Evolutionary conservation across 2,797 vertebrate species (phyloP).

Genomic region (Danionella dracula): DNA sequence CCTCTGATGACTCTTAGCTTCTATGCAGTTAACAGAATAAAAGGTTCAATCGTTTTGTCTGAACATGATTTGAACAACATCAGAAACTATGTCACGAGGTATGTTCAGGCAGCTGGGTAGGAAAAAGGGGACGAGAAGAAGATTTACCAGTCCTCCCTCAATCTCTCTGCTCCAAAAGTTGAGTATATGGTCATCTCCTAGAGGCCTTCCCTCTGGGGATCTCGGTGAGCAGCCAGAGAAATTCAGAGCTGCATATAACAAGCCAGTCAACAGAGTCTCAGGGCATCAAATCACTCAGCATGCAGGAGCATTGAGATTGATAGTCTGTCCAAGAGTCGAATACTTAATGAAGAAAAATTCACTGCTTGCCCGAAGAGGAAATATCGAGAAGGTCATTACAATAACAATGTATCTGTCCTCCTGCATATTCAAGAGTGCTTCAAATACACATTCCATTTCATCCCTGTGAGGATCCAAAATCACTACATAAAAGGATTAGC

Average conservation of each 20-base stretch:
- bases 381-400: conserved; percentile 24
- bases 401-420: conserved; percentile 20
- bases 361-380: conserved; percentile 16
- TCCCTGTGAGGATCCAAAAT: conserved; percentile 33
- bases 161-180: not conserved
- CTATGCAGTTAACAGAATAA: not conserved
- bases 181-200: conserved; percentile 8
- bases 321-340: not conserved
- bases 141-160: conserved; percentile 1
- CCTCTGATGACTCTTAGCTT: conserved; percentile 4
- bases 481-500: conserved; percentile 38
- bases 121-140: not conserved
- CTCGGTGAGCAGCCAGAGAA: not conserved
- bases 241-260: not conserved
- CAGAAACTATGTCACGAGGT: not conserved
- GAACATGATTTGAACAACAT: conserved; percentile 12
- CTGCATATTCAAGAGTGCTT: conserved; percentile 35
- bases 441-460: conserved; percentile 36
- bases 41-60: conserved; percentile 19
- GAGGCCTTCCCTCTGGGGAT: conserved; percentile 1
- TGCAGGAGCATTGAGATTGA: conserved; percentile 6
- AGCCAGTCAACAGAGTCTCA: not conserved
- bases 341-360: conserved; percentile 17
- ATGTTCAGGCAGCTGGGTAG: not conserved
- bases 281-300: conserved; percentile 19